Base-by-base conservation (phyloP, 2,113 vertebrate genomes). In the Gavia stellata region DNA sequence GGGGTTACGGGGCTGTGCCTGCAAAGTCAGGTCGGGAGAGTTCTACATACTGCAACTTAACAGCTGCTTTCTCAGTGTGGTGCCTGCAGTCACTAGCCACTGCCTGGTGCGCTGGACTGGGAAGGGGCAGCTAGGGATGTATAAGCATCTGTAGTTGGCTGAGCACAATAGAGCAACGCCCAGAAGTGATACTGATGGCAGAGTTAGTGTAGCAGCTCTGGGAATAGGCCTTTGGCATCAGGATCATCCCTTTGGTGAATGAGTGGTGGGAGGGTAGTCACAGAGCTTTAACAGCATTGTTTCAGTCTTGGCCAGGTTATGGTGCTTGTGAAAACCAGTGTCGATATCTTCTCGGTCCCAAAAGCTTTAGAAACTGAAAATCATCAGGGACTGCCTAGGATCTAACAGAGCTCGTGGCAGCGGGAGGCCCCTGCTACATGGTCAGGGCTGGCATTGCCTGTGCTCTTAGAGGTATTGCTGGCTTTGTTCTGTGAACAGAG, bases 331-430 rank as follows among this genome's bases (percentile, higher is more conserved):
- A 25, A 78, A 66, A 53, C 38, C 59, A 2, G 52, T 28, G 58
- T 34, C 0, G 1, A 5, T 56, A 7, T 14, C 17, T 26, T 26
- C 34, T 26, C 58, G 61, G 14, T 55, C 67, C 56, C 0, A 1
- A 75, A 81, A 77, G 38, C 63, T 70, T 81, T 33, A 49, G 58
- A 42, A 42, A 44, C 17, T 49, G 28, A n/a, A n/a, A 68, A 38
- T 29, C 4, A n/a, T 17, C 19, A 28, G 52, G 52, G 81, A 24
- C 40, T 44, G 40, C 23, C n/a, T 10, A 16, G 56, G 33, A 29
- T 23, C 24, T 53, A 9, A 12, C 7, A 2, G 56, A 17, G 58
- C n/a, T 71, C 1, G 2, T 50, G 47, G 86, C 62, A 56, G 21
- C 6, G 26, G 49, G 55, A 85, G 50, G 23, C n/a, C 56, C 9